Evolutionary conservation across 2,113 vertebrate genomes (phyloP), one percentile per base, ranked within the genome.

Genomic region (Paratilapia polleni): DNA sequence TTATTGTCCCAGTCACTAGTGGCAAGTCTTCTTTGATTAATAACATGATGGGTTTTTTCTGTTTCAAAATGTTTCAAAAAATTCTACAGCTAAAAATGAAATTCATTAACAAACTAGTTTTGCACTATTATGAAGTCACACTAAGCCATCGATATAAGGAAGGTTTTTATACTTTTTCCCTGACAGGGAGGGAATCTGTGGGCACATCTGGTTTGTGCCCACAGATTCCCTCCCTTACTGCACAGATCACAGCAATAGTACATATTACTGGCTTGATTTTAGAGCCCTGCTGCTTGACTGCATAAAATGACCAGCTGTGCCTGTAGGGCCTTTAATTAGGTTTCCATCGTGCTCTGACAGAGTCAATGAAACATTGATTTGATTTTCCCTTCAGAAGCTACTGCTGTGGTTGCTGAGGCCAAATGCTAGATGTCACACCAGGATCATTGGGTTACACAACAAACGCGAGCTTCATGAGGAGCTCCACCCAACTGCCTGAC

Each of bases 351-450:
- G 41, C 91, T 90, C 86, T 92, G 92, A 92, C 93, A 92, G 91
- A 94, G 93, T 95, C 95, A 90, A 95, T 96, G 93, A 64, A 77
- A 58, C 89, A 96, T 95, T 92, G 95, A 96, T 96, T 94, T 89
- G 90, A 95, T 95, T 95, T 95, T 94, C 95, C 94, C 93, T 95
- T 85, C 92, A 93, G 94, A 93, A 94, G 90, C 90, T 83, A 70
- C 74, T 54, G 86, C 87, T 70, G 58, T 89, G 81, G 86, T 86
- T 47, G 83, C 89, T 70, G 89, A 92, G 87, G 92, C 89, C 92
- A 92, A 91, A 91, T 86, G 92, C 91, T 92, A 94, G 90, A 93
- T 94, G 93, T 95, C 94, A 95, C 90, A 90, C 47, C 89, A 89
- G 93, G 91, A 94, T 93, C 86, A 87, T 84, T 80, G 84, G 86